Evolutionary conservation across 2,113 vertebrate species (phyloP).

Genomic region (Paedocypris sp.): DNA sequence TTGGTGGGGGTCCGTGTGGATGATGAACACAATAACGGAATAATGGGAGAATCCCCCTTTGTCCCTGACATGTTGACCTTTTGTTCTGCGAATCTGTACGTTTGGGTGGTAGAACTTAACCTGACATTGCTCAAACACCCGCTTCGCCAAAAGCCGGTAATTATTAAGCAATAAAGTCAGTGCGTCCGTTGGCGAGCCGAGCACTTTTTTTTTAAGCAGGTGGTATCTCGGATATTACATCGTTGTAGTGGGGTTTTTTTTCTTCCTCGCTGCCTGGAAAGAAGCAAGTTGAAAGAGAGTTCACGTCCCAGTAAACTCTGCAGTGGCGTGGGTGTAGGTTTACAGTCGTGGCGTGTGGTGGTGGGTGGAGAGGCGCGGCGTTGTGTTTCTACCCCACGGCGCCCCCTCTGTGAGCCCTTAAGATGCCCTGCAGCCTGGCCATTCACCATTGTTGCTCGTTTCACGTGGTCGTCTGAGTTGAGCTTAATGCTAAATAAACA

Average conservation of each 20-base stretch:
- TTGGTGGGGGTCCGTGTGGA: slow-evolving; percentile 14
- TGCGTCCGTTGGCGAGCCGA: too few relatives aligned
- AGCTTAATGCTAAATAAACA: too few relatives aligned
- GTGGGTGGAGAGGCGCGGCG: slow-evolving; percentile 20
- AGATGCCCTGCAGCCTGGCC: background rate
- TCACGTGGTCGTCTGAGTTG: too few relatives aligned
- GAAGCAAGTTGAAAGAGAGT: background rate
- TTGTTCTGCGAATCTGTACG: background rate
- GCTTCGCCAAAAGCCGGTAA: too few relatives aligned
- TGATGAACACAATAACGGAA: slow-evolving; percentile 7
- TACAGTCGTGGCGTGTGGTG: background rate
- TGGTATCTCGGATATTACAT: too few relatives aligned
- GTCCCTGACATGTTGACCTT: background rate
- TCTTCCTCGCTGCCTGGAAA: slow-evolving; percentile 21
- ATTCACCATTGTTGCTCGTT: too few relatives aligned
- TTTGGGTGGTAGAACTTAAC: too few relatives aligned
- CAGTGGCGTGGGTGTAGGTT: slow-evolving; percentile 12
- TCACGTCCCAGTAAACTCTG: background rate
- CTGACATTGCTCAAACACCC: too few relatives aligned
- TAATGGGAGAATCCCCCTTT: background rate
- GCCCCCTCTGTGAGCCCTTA: background rate
- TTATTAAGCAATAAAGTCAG: too few relatives aligned
- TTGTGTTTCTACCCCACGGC: slow-evolving; percentile 1
- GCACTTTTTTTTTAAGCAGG: too few relatives aligned
- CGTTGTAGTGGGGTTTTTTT: too few relatives aligned